A percentile compares a stretch with the other conserved stretches of the same genome.
phyloP scores from a whole-genome alignment of 2,797 vertebrate genomes.

The Margarornis squamiger region DNA sequence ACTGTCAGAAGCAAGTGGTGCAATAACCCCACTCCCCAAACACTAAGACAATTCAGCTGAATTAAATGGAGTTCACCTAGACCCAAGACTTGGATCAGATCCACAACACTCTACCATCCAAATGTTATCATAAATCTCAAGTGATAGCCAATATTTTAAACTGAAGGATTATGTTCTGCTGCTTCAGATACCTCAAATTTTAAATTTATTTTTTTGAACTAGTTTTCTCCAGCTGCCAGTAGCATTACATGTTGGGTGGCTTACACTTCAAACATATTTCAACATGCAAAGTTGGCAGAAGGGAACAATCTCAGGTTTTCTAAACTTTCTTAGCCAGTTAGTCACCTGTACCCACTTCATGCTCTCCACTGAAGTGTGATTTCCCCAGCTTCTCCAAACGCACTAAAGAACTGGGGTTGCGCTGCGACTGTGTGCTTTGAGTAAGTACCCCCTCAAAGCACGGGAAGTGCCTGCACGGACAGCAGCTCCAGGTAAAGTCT shows the following conservation, averaged over 20 bases:
- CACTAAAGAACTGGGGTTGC: neutral
- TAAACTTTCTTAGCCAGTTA: neutral
- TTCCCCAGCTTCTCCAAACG: neutral
- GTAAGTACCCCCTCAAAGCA: neutral
- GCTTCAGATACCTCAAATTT: neutral
- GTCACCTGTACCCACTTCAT: neutral
- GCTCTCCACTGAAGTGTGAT: neutral
- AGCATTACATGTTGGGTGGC: neutral
- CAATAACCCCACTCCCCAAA: accelerated
- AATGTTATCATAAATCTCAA: neutral
- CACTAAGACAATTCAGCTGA: neutral
- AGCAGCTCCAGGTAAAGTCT: neutral
- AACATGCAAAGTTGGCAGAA: neutral
- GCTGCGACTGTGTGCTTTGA: accelerated
- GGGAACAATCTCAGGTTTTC: neutral
- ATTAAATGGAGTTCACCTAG: neutral
- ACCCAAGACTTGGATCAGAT: neutral
- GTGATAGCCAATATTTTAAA: neutral
- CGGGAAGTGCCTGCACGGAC: neutral
- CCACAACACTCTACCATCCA: neutral
- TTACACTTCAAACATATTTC: neutral
- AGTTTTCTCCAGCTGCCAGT: neutral
- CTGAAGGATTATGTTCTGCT: neutral
- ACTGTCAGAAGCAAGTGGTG: neutral
- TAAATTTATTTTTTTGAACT: neutral